Evolutionary conservation across 2,113 vertebrate species (phyloP), one percentile per base, ranked within the genome.

Genomic region (Zosterops pallidus): DNA sequence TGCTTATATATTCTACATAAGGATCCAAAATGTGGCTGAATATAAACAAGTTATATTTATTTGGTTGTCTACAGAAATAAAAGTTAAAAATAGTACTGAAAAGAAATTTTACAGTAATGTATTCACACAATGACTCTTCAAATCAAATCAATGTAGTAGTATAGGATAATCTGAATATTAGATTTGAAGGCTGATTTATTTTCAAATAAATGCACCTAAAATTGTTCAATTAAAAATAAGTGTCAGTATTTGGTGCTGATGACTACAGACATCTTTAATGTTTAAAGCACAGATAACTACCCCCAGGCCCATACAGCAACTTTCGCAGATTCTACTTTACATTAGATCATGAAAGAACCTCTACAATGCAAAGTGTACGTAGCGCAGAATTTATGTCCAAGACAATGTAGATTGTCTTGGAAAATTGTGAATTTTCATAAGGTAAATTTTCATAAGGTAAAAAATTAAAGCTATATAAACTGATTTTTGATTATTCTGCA

Each of bases 61-160:
- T 98, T 97, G 97, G 92, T 89, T 98, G 98, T 98, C 97, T 98
- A 97, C 97, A 97, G 95, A 98, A 98, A 98, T 91, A 57, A 98
- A 97, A 97, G 81, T 97, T 98, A 98, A 98, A 99, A 99, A 98
- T 83, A 96, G 97, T 69, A 94, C 87, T 98, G 97, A 98, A 98
- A 98, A 98, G 97, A 98, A 98, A 98, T 93, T 97, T 97, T 97
- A 97, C 80, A 97, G 97, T 98, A 97, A 97, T 95, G 96, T 97
- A 91, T 95, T 96, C 96, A 96, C 86, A 95, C 90, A 90, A 49
- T 93, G 96, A 96, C 91, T 95, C 86, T 94, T 97, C 92, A 96
- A 96, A 97, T 97, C 90, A 96, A 95, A 69, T 95, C 96, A 98
- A 93, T 93, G 91, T 96, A 87, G 56, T 94, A 77, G 84, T 86